Evolutionary conservation across 1,140 invertebrate genomes (phyloP).

Genomic region (Himalopsyche phryganea): DNA sequence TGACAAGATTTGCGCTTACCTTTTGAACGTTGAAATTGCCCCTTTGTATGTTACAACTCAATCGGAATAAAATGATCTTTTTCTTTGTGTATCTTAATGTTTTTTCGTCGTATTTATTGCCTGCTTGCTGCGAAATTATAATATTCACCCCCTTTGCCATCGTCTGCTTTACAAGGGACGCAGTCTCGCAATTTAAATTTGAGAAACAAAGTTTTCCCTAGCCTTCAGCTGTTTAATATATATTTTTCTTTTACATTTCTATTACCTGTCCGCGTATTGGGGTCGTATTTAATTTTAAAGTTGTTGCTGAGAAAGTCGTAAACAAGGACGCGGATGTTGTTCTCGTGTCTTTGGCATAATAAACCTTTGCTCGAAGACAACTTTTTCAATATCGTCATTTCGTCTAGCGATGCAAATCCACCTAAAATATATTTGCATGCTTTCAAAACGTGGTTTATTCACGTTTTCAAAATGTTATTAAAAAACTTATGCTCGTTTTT

Average conservation of each 20-base stretch:
- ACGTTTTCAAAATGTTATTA: too few species aligned
- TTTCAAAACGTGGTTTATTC: too few species aligned
- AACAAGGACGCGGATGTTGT: slow-evolving; percentile 24
- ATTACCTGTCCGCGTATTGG: slow-evolving; percentile 33
- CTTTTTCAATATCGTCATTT: slow-evolving; percentile 32
- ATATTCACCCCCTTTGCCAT: slow-evolving; percentile 28
- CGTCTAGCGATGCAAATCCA: background rate
- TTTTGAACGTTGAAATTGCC: slow-evolving; percentile 18
- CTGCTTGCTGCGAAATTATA: slow-evolving; percentile 25
- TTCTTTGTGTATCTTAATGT: slow-evolving; percentile 32
- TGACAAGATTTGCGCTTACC: too few species aligned
- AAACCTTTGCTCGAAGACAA: slow-evolving; percentile 19
- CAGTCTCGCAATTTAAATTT: slow-evolving; percentile 31
- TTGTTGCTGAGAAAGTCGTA: slow-evolving; percentile 31
- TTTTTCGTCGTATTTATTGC: slow-evolving; percentile 24
- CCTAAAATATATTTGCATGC: too few species aligned
- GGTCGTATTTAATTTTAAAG: slow-evolving; percentile 33
- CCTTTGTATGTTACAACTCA: slow-evolving; percentile 31
- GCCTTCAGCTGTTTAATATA: slow-evolving; percentile 17
- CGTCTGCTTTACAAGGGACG: background rate
- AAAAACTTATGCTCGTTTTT: too few species aligned
- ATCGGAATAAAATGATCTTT: slow-evolving; percentile 34
- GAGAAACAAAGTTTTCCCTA: slow-evolving; percentile 28
- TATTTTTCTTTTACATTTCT: slow-evolving; percentile 30
- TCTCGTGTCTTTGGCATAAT: slow-evolving; percentile 6